Conservation (phyloP, 2,888 invertebrate genomes). For the Brachypalpus laphriformis region DNA sequence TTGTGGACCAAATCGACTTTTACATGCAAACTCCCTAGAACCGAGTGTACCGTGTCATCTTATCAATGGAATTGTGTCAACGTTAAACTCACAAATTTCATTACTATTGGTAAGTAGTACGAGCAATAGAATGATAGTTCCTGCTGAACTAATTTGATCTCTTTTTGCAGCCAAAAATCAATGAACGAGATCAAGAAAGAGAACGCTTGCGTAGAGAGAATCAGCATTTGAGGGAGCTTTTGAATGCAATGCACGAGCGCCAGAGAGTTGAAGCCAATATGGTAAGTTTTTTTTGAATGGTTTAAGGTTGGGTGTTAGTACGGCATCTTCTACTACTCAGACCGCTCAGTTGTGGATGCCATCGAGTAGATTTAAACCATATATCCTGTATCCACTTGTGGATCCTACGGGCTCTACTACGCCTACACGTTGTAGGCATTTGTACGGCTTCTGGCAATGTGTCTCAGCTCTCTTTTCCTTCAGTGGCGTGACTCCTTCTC, state of each 20-base stretch:
- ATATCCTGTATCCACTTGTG: too few relatives aligned
- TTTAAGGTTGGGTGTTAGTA: too few relatives aligned
- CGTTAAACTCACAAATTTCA: conserved; percentile 87
- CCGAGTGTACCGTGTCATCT: conserved; percentile 86
- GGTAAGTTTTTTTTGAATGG: too few relatives aligned
- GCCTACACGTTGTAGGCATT: too few relatives aligned
- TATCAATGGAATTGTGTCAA: conserved; percentile 86
- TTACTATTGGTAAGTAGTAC: conserved; percentile 86
- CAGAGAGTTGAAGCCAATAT: conserved; percentile 82
- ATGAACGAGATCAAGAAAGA: conserved; percentile 89
- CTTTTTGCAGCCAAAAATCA: conserved; percentile 87
- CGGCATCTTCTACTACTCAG: too few relatives aligned
- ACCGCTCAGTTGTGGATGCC: too few relatives aligned
- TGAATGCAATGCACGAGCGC: conserved; percentile 85
- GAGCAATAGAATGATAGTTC: not conserved
- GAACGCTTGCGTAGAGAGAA: conserved; percentile 89
- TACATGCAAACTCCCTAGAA: conserved; percentile 82
- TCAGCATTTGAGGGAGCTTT: conserved; percentile 88
- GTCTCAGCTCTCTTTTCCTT: too few relatives aligned
- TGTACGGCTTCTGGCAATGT: too few relatives aligned
- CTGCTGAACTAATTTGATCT: conserved; percentile 39
- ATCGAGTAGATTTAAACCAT: too few relatives aligned
- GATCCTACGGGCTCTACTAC: too few relatives aligned
- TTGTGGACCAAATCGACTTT: conserved; percentile 83
- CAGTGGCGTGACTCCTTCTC: too few relatives aligned